phyloP scores from a whole-genome alignment of 2,888 invertebrate genomes.

The Polietes domitor region DNA sequence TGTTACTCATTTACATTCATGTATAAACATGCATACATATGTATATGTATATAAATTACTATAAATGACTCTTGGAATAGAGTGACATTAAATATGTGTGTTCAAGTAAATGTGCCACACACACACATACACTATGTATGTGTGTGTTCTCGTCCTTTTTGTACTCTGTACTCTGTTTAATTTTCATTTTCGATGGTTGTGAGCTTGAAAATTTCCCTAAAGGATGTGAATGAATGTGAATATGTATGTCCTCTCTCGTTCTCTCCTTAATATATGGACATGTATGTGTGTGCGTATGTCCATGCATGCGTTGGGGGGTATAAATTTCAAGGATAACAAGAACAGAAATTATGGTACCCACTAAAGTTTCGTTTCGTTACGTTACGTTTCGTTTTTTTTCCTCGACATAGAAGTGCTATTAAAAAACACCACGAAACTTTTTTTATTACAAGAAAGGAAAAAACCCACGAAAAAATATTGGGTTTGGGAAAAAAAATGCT shows the following conservation, averaged over 20 bases:
- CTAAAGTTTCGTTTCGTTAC: slow-evolving; percentile 35
- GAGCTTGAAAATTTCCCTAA: slow-evolving; percentile 38
- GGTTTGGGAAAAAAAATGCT: slow-evolving; percentile 49
- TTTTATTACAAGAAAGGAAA: slow-evolving; percentile 50
- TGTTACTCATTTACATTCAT: slow-evolving; percentile 55
- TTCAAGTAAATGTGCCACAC: not conserved
- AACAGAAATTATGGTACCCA: slow-evolving; percentile 59
- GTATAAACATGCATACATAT: not conserved
- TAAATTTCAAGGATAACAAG: slow-evolving; percentile 65
- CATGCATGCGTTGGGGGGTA: slow-evolving; percentile 16
- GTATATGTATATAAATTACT: slow-evolving; percentile 4
- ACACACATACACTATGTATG: too few relatives aligned
- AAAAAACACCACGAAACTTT: slow-evolving; percentile 65
- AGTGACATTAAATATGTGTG: slow-evolving; percentile 59
- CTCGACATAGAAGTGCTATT: slow-evolving; percentile 62
- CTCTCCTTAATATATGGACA: not conserved
- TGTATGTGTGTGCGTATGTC: not conserved
- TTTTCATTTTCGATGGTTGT: not conserved
- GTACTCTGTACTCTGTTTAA: not conserved
- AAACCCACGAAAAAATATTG: slow-evolving; percentile 10
- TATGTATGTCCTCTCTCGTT: too few relatives aligned
- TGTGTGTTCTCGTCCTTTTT: not conserved
- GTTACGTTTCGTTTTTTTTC: slow-evolving; percentile 30
- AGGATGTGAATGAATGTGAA: slow-evolving; percentile 46
- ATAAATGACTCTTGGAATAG: slow-evolving; percentile 52